Evolutionary conservation across 2,888 invertebrate genomes (phyloP).

Genomic region (Ypsolopha scabrella): DNA sequence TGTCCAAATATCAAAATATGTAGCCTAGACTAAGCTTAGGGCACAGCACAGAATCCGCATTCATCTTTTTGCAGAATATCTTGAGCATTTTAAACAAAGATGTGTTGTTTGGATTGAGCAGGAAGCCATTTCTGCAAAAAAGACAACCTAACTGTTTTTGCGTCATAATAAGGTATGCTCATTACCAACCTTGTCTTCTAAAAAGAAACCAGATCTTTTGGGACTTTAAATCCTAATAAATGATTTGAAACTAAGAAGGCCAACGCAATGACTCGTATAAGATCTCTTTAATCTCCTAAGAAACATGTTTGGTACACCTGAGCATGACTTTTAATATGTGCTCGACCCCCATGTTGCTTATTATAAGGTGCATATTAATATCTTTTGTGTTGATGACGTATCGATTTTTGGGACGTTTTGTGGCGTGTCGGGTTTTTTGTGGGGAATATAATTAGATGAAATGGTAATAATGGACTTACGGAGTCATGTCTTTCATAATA

Average conservation of each 20-base stretch:
- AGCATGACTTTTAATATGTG: constrained; percentile 30
- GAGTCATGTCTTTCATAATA: neutral
- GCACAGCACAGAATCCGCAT: too few species aligned
- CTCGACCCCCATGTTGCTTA: constrained; percentile 22
- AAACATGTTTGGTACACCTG: constrained; percentile 16
- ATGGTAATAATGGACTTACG: constrained; percentile 32
- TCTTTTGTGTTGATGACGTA: constrained; percentile 44
- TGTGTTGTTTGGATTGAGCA: too few species aligned
- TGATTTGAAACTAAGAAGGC: neutral
- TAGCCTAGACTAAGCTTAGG: too few species aligned
- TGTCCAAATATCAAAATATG: too few species aligned
- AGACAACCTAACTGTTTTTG: too few species aligned
- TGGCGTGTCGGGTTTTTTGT: constrained; percentile 28
- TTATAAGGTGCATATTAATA: constrained; percentile 25
- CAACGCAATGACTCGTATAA: neutral
- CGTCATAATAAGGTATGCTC: too few species aligned
- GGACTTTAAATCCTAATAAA: constrained; percentile 1
- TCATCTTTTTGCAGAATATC: too few species aligned
- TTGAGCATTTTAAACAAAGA: too few species aligned
- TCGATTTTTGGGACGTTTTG: constrained; percentile 31
- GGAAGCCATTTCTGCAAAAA: too few species aligned
- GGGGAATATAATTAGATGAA: constrained; percentile 43
- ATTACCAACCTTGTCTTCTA: too few species aligned
- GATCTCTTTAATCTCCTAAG: neutral
- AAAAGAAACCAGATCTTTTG: neutral